A percentile compares a stretch with the other conserved stretches of the same genome.
Evolutionary conservation across 1,140 invertebrate genomes (phyloP).

Genomic region (Homalodisca vitripennis): DNA sequence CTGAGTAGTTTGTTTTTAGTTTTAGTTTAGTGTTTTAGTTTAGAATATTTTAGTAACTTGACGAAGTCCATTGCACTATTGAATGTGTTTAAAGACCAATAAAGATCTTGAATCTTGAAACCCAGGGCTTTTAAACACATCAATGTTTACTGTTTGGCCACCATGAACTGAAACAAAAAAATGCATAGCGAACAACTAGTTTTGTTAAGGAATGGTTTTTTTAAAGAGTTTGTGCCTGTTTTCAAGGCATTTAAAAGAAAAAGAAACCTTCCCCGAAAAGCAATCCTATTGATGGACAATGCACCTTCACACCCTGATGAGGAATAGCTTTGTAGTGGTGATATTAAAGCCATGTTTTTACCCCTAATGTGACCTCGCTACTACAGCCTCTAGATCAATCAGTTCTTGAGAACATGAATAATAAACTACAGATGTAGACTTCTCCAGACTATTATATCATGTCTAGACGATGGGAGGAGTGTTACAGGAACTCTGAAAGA

Average conservation of each 20-base stretch:
- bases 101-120: no score
- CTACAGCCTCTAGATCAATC: conserved; percentile 20
- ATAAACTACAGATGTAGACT: conserved; percentile 30
- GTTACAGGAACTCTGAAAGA: conserved; percentile 21
- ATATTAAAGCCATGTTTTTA: no score
- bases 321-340: conserved; percentile 10
- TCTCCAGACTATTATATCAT: conserved; percentile 22
- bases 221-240: background rate
- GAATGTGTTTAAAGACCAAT: no score
- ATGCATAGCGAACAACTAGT: background rate
- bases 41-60: no score
- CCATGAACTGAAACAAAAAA: conserved; percentile 8
- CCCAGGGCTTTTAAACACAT: conserved; percentile 16
- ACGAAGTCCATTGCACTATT: no score
- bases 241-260: conserved; percentile 5
- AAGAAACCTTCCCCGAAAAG: conserved; percentile 14
- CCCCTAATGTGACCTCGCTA: conserved; percentile 15
- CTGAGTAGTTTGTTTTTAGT: no score
- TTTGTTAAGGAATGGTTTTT: background rate
- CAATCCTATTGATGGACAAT: conserved; percentile 12
- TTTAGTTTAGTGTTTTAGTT: no score
- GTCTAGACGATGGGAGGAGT: conserved; percentile 2
- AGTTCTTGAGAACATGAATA: conserved; percentile 27
- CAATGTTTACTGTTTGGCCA: background rate
- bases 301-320: conserved; percentile 30